phyloP scores from a whole-genome alignment of 2,113 vertebrate species.

The Aplodontia rufa region DNA sequence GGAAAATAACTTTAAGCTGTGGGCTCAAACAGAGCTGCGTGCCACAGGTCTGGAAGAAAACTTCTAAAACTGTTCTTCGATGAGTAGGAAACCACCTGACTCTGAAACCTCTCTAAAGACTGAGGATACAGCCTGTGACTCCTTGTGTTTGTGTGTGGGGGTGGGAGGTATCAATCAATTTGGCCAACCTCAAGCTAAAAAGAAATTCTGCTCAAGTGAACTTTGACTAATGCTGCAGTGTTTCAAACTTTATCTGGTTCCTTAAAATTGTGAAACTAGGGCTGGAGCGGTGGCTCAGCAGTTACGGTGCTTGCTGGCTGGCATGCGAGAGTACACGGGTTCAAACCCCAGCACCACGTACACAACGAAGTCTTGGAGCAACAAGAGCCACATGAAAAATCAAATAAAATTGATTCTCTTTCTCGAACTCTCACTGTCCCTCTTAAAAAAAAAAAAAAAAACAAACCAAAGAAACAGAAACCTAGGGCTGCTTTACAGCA shows the following conservation, averaged over 20 bases:
- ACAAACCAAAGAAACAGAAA: too few species aligned
- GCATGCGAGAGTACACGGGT: too few species aligned
- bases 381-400: too few species aligned
- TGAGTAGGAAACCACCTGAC: not conserved
- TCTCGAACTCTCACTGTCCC: too few species aligned
- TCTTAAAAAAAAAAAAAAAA: too few species aligned
- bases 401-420: too few species aligned
- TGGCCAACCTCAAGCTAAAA: not conserved
- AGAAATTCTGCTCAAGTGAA: not conserved
- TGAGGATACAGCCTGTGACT: not conserved
- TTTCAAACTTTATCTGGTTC: not conserved
- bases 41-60: not conserved
- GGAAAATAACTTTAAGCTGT: slow-evolving; percentile 43
- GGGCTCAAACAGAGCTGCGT: not conserved
- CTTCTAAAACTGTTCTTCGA: not conserved
- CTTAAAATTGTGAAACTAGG: not conserved
- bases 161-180: too few species aligned
- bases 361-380: too few species aligned
- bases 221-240: not conserved
- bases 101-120: not conserved
- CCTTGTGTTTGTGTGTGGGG: not conserved
- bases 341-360: too few species aligned
- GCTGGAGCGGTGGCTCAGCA: too few species aligned
- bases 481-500: not conserved
- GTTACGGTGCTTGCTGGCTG: too few species aligned